A percentile compares a stretch with the other conserved stretches of the same genome.
phyloP scores from a whole-genome alignment of 2,113 vertebrate genomes.

The Noctilio leporinus region DNA sequence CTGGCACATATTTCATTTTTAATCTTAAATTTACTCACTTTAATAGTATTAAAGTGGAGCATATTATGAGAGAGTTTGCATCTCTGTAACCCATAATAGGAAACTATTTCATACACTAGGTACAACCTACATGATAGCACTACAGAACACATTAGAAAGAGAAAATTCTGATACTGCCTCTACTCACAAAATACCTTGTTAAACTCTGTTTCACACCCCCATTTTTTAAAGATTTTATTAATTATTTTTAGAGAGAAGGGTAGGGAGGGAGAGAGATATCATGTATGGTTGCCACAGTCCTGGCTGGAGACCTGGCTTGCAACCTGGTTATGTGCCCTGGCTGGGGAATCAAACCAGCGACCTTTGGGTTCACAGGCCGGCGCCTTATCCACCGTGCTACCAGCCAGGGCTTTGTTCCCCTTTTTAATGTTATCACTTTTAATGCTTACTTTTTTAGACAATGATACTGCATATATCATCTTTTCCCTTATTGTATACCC shows the following conservation, averaged over 20 bases:
- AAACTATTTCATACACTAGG: constrained; percentile 15
- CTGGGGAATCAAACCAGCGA: too few relatives aligned
- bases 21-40: constrained; percentile 61
- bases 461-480: background rate
- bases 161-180: background rate
- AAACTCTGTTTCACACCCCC: too few relatives aligned
- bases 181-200: constrained; percentile 8
- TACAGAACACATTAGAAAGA: constrained; percentile 10
- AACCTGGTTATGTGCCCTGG: too few relatives aligned
- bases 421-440: background rate
- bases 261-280: too few relatives aligned
- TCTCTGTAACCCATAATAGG: constrained; percentile 25
- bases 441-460: background rate
- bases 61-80: constrained; percentile 46
- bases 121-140: constrained; percentile 12
- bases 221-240: too few relatives aligned
- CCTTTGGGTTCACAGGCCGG: too few relatives aligned
- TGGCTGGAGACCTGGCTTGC: too few relatives aligned
- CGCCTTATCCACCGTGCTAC: too few relatives aligned
- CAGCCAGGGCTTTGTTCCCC: background rate
- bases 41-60: constrained; percentile 61
- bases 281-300: too few relatives aligned
- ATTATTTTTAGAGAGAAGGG: too few relatives aligned
- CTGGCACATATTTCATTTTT: constrained; percentile 57
- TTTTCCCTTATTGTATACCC: background rate